These are phyloP conservation scores for Herpetotheres cachinnans DNA, from an alignment of 2,113 vertebrate genomes.

Conservation along the genomic window DNA sequence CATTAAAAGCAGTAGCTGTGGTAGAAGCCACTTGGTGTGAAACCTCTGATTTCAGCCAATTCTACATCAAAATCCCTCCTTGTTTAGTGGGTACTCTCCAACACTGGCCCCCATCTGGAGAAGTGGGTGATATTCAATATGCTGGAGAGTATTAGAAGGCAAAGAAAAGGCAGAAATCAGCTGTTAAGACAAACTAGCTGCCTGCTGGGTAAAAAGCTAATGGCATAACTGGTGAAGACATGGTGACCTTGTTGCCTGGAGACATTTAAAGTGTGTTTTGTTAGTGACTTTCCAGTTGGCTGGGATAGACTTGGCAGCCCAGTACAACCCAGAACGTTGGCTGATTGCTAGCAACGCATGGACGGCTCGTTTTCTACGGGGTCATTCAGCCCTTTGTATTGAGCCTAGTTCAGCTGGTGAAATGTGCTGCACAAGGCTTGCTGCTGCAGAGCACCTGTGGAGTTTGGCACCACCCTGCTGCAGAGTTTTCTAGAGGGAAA, in stretches of 20 bases:
- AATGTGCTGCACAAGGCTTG: not conserved
- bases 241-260: constrained; percentile 24
- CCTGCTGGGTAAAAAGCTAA: not conserved
- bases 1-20: not conserved
- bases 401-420: not conserved
- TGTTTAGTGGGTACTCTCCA: not conserved
- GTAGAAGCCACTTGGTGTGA: not conserved
- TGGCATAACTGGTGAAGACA: not conserved
- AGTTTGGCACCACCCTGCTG: not conserved
- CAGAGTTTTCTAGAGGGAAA: not conserved
- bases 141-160: not conserved
- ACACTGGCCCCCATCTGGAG: not conserved
- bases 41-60: not conserved
- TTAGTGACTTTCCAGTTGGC: not conserved
- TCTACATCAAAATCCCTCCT: not conserved
- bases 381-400: not conserved
- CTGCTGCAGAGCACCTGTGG: not conserved
- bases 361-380: accelerated
- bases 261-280: constrained; percentile 7
- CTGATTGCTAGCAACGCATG: accelerated
- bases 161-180: constrained; percentile 18
- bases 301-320: not conserved
- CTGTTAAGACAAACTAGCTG: not conserved
- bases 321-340: not conserved
- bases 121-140: not conserved